phyloP scores from a whole-genome alignment of 1,140 invertebrate species.

The Pseudomyrmex cubaensis region DNA sequence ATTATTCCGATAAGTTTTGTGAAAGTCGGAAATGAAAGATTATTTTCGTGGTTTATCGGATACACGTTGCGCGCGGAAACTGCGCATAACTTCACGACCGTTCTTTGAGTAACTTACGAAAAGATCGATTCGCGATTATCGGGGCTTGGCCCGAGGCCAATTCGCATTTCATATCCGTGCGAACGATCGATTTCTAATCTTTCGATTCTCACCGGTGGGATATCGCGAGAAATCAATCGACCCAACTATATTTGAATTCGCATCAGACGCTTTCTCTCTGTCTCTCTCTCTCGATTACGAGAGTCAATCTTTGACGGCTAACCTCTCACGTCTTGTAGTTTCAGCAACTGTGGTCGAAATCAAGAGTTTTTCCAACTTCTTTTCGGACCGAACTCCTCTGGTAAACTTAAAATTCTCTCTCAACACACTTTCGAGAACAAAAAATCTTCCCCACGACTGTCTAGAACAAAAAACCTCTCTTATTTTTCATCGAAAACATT shows the following conservation, averaged over 20 bases:
- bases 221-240: constrained; percentile 39
- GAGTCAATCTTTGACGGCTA: constrained; percentile 14
- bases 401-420: constrained; percentile 32
- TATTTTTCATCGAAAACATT: no score
- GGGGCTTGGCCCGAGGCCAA: constrained; percentile 8
- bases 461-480: not conserved
- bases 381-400: not conserved
- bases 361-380: constrained; percentile 20
- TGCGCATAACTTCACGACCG: not conserved
- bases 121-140: constrained; percentile 47
- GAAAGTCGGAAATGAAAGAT: not conserved
- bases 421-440: not conserved
- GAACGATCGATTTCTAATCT: constrained; percentile 33
- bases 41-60: not conserved
- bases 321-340: not conserved
- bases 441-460: not conserved
- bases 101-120: not conserved
- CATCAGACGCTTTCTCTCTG: not conserved
- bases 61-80: not conserved
- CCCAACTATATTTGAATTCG: not conserved
- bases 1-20: not conserved
- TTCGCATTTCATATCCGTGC: constrained; percentile 31
- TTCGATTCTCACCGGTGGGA: constrained; percentile 10
- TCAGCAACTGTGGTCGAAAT: constrained; percentile 2
- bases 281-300: constrained; percentile 31